phyloP scores from a whole-genome alignment of 2,113 vertebrate genomes.

The Setophaga coronata region DNA sequence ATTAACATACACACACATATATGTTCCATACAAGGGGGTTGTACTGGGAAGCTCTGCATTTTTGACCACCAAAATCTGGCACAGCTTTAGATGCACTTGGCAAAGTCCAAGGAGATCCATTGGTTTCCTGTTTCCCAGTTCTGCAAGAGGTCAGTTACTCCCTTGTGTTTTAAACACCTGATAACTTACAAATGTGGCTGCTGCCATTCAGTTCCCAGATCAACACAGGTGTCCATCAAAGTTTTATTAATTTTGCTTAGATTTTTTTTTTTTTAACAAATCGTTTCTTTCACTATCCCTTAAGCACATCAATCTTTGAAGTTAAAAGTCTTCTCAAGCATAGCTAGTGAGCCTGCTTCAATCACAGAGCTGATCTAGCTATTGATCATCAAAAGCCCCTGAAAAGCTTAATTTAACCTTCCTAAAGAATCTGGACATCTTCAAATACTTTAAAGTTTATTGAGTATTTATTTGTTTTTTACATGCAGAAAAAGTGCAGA shows the following conservation, averaged over 20 bases:
- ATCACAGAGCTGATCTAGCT: background rate
- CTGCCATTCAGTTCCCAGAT: background rate
- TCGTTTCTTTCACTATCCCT: background rate
- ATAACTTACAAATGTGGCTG: background rate
- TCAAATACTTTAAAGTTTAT: background rate
- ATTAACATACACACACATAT: fast-evolving
- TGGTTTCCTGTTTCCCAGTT: background rate
- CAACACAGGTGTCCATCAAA: conserved; percentile 6
- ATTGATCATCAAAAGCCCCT: conserved; percentile 47
- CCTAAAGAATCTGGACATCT: background rate
- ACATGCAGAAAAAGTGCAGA: background rate
- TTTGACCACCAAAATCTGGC: background rate
- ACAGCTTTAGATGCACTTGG: background rate
- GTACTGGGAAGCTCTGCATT: background rate
- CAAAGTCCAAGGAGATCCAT: background rate
- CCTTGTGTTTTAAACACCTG: background rate
- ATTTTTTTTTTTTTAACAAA: conserved; percentile 1
- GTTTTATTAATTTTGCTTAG: background rate
- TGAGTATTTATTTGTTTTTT: background rate
- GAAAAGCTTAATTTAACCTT: conserved; percentile 14
- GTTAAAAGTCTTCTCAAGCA: conserved; percentile 16
- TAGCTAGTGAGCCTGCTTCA: background rate
- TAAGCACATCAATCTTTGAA: conserved; percentile 39
- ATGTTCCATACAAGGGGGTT: background rate
- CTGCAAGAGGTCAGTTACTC: background rate